Base-by-base conservation (phyloP, 2,797 vertebrate genomes). In the Pangasius djambal region DNA sequence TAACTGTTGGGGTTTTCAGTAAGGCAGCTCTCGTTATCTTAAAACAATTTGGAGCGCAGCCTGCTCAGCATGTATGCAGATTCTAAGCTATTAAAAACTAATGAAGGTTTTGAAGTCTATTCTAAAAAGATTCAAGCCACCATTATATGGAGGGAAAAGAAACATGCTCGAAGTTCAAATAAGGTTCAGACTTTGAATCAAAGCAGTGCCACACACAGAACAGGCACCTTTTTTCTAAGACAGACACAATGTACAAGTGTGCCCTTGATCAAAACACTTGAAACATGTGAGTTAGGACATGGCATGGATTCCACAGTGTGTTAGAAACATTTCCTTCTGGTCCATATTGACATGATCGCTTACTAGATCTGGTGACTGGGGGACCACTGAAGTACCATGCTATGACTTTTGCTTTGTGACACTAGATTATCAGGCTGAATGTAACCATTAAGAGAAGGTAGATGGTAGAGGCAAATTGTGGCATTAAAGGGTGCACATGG, bases 21-120 rank as follows among this genome's bases (percentile, higher is more conserved):
- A 55, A 83, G 2, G 34, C 52, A 50, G 44, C 22, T 67, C 48
- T 69, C 55, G 67, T 65, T 40, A 72, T 65, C 57, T 78, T 65
- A 50, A 48, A 77, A 87, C 59, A 55, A 78, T 87, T 78, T 87
- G 74, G 40, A 87, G 83, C 83, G 55, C 83, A 87, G 55, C 59
- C 86, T 78, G 86, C 50, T 50, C 86, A 78, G 85, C 37, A 50
- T 77, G 44, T 78, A 86, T 44, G 63, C 34, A 86, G 72, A 78
- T 50, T 34, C 34, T 12, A 48, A 63, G 72, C 34, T 52, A 69
- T 86, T 86, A 70, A 77, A 86, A 77, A 77, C 63, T 52, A 86
- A 86, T 86, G n/a, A 86, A 86, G 85, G 52, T 86, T 86, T 75
- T 86, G 34, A 61, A 63, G 63, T 86, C 57, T 70, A 34, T 86